phyloP scores from a whole-genome alignment of 1,140 invertebrate species.

The Drosophila nigrodunni region DNA sequence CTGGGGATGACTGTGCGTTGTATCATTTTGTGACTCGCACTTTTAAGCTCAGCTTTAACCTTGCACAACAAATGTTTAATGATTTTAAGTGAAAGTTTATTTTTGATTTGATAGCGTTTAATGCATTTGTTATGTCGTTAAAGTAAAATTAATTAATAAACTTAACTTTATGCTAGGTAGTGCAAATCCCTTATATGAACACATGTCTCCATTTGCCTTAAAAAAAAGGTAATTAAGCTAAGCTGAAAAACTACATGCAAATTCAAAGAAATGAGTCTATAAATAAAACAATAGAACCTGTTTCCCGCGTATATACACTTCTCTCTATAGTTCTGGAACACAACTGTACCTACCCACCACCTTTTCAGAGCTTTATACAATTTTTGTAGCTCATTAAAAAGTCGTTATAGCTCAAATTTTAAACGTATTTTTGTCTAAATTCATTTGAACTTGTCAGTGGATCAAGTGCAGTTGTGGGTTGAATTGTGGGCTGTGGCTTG shows the following conservation, averaged over 20 bases:
- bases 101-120: too few species aligned
- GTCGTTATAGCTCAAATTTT: slow-evolving; percentile 13
- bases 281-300: background rate
- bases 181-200: too few species aligned
- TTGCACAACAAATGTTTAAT: too few species aligned
- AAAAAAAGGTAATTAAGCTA: background rate
- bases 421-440: slow-evolving; percentile 17
- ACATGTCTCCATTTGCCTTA: too few species aligned
- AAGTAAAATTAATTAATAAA: too few species aligned
- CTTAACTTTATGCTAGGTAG: too few species aligned
- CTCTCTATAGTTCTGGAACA: background rate
- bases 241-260: background rate
- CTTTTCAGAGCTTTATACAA: background rate
- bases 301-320: background rate
- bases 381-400: slow-evolving; percentile 14
- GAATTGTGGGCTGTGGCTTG: slow-evolving; percentile 8
- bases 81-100: too few species aligned
- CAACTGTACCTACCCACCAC: background rate
- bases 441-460: slow-evolving; percentile 34
- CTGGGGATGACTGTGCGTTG: too few species aligned
- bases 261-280: background rate
- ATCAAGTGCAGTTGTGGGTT: slow-evolving; percentile 1
- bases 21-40: too few species aligned
- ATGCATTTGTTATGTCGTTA: too few species aligned
- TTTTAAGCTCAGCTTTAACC: too few species aligned